Evolutionary conservation across 2,888 invertebrate genomes (phyloP).

Genomic region (Scaptomyza flava): DNA sequence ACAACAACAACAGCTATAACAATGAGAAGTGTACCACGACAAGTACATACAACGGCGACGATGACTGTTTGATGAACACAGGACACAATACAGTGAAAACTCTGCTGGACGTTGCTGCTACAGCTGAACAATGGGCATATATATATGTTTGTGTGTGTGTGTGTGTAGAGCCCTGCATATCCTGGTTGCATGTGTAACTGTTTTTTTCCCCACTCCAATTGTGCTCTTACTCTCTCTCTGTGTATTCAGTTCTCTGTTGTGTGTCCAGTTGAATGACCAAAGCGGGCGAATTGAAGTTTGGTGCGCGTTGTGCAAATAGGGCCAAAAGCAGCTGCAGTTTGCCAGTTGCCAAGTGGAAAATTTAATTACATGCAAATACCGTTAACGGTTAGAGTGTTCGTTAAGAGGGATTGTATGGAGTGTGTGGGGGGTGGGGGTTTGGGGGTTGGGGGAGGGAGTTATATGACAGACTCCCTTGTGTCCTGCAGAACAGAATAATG

Average conservation of each 20-base stretch:
- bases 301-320: slow-evolving; percentile 56
- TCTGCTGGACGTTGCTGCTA: slow-evolving; percentile 1
- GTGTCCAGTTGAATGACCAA: slow-evolving; percentile 52
- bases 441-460: neutral
- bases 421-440: too few relatives aligned
- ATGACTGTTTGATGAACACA: slow-evolving; percentile 48
- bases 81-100: slow-evolving; percentile 29
- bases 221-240: slow-evolving; percentile 4
- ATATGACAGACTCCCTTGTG: slow-evolving; percentile 30
- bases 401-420: neutral
- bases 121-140: slow-evolving; percentile 32
- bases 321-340: slow-evolving; percentile 63
- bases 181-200: slow-evolving; percentile 36
- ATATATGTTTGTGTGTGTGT: neutral
- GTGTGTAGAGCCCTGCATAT: slow-evolving; percentile 31
- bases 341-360: slow-evolving; percentile 71
- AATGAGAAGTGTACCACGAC: slow-evolving; percentile 14
- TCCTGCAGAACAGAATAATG: slow-evolving; percentile 33
- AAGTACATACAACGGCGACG: slow-evolving; percentile 15
- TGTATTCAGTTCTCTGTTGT: slow-evolving; percentile 8
- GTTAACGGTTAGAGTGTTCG: slow-evolving; percentile 54
- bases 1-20: slow-evolving; percentile 12
- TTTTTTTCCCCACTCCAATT: slow-evolving; percentile 9
- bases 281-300: slow-evolving; percentile 34
- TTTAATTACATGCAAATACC: slow-evolving; percentile 82